Evolutionary conservation across 2,888 invertebrate genomes (phyloP).

Genomic region (Melinaea marsaeus): DNA sequence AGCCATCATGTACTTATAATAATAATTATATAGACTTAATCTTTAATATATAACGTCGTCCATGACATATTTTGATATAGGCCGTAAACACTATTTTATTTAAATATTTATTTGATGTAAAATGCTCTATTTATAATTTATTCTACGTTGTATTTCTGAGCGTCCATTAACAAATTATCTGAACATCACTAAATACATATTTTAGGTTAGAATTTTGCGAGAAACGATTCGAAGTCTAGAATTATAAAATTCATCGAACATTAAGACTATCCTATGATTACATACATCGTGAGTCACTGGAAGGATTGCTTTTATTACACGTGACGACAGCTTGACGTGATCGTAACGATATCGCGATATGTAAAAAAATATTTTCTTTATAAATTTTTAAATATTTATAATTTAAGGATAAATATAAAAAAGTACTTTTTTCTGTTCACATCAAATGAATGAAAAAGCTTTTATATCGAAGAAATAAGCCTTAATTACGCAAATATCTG

Average conservation of each 20-base stretch:
- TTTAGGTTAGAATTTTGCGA: constrained; percentile 41
- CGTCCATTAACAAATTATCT: background rate
- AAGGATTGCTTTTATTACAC: constrained; percentile 3
- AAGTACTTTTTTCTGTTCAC: too few species aligned
- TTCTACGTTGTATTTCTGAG: too few species aligned
- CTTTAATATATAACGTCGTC: too few species aligned
- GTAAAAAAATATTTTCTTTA: background rate
- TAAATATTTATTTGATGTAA: too few species aligned
- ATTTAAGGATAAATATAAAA: too few species aligned
- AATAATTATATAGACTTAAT: too few species aligned
- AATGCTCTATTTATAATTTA: too few species aligned
- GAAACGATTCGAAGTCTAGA: constrained; percentile 38
- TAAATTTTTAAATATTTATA: background rate
- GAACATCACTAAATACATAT: constrained; percentile 23
- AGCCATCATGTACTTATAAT: too few species aligned
- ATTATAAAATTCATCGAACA: constrained; percentile 55
- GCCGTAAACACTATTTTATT: too few species aligned
- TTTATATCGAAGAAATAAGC: background rate
- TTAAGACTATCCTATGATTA: constrained; percentile 55
- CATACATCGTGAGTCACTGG: constrained; percentile 49
- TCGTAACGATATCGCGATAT: background rate
- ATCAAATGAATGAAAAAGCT: too few species aligned
- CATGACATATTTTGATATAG: too few species aligned
- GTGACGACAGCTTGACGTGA: constrained; percentile 7
- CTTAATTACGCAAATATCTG: background rate